phyloP scores from a whole-genome alignment of 1,140 invertebrate species.

The Drosophila kurseongensis region DNA sequence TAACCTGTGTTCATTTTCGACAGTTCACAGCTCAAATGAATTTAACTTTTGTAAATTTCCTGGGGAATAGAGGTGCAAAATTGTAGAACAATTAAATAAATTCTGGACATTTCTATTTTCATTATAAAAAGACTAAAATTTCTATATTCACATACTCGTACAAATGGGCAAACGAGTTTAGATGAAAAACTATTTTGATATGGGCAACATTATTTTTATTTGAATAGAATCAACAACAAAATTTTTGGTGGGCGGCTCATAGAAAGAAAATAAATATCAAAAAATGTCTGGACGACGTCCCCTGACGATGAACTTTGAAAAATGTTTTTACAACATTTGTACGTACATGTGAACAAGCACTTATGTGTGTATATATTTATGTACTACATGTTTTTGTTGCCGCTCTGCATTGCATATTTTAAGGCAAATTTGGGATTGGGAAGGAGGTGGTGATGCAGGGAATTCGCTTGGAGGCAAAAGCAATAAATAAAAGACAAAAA shows the following conservation, averaged over 20 bases:
- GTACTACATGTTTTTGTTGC: constrained; percentile 31
- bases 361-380: constrained; percentile 5
- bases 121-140: constrained; percentile 2
- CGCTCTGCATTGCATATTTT: constrained; percentile 65
- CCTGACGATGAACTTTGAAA: constrained; percentile 60
- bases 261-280: constrained; percentile 37
- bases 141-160: constrained; percentile 37
- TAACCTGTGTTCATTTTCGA: background rate
- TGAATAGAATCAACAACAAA: constrained; percentile 67
- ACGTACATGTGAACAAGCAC: constrained; percentile 1
- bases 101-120: constrained; percentile 18
- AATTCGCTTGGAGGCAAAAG: constrained; percentile 51
- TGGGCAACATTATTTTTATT: constrained; percentile 61
- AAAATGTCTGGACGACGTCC: constrained; percentile 33
- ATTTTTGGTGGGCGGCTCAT: constrained; percentile 26
- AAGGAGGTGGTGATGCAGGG: constrained; percentile 6
- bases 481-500: constrained; percentile 65
- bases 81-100: constrained; percentile 23
- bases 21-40: background rate
- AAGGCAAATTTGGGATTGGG: constrained; percentile 41
- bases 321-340: constrained; percentile 77
- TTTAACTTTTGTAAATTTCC: constrained; percentile 12
- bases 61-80: constrained; percentile 24
- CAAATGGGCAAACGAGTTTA: constrained; percentile 27
- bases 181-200: constrained; percentile 54